A percentile compares a stretch with the other conserved stretches of the same genome.
phyloP scores from a whole-genome alignment of 2,888 invertebrate genomes.

The Notodonta dromedarius region DNA sequence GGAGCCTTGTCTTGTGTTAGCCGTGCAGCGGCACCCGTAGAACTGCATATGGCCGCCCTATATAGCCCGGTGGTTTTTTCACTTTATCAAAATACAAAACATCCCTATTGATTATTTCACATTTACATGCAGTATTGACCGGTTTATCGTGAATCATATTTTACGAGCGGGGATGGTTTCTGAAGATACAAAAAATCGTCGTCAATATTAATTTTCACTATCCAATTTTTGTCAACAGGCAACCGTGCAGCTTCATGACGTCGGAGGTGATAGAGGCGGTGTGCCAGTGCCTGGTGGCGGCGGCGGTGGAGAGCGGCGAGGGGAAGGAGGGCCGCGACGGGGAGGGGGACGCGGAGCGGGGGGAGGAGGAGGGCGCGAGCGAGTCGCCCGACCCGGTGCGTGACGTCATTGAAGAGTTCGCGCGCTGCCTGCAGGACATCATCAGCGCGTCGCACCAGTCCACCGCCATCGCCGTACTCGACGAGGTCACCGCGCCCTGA shows the following conservation, averaged over 20 bases:
- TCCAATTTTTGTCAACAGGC: slow-evolving; percentile 70
- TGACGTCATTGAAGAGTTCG: slow-evolving; percentile 96
- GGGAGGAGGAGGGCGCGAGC: slow-evolving; percentile 69
- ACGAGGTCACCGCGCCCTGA: slow-evolving; percentile 38
- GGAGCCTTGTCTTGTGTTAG: no score
- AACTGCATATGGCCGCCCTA: no score
- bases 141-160: no score
- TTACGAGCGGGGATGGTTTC: no score
- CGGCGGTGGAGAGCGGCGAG: slow-evolving; percentile 92
- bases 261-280: slow-evolving; percentile 98
- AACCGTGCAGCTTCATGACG: slow-evolving; percentile 96
- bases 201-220: neutral
- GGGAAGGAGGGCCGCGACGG: neutral
- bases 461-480: slow-evolving; percentile 35
- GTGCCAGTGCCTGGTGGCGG: slow-evolving; percentile 97
- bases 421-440: slow-evolving; percentile 96
- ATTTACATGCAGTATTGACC: no score
- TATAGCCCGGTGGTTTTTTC: no score
- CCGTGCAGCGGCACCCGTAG: no score
- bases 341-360: slow-evolving; percentile 82
- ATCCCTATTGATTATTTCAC: no score
- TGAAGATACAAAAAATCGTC: no score
- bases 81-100: no score
- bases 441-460: slow-evolving; percentile 82
- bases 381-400: slow-evolving; percentile 82